Evolutionary conservation across 2,797 vertebrate species (phyloP), one percentile per base, ranked within the genome.

Genomic region (Nyctalus aviator): DNA sequence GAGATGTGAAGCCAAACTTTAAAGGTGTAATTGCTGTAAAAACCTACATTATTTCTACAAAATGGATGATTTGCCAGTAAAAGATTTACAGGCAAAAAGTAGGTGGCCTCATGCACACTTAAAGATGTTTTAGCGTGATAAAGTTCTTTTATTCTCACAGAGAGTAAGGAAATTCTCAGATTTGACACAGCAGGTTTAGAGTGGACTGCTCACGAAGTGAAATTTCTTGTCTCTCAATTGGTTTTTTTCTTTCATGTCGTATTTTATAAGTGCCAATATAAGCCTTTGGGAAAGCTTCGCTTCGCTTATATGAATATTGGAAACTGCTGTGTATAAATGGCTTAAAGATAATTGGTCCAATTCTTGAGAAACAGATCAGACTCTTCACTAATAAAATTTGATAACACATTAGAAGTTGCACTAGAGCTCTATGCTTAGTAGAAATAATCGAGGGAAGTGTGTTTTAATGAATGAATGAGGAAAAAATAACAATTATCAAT

Each of bases 41-140:
- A 97, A 72, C 71, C 20, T 41, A 41, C 69, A 96, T 96, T 96
- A 94, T 90, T 90, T 96, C 93, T 97, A 88, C 83, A 96, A 88
- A 91, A 95, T 8, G 48, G 75, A 96, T 95, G 64, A 90, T 96
- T 97, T 93, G 94, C 95, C 89, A 97, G 95, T 95, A 90, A 96
- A 94, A 84, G 87, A 77, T 95, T 96, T 95, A 78, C 21, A 46
- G 57, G 64, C 30, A 92, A 87, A 69, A 96, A 89, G 11, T 89
- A 79, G 5, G 59, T 62, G 13, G n/a, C 41, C n/a, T 62, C 50
- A 85, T 83, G 25, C 44, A 87, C 81, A 81, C 41, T n/a, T 91
- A 81, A 57, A 84, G 84, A 94, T 77, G 46, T 23, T 37, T 95
- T 68, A 87, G 87, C 18, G 1, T 92, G 90, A 96, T 84, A 62